A percentile compares a stretch with the other conserved stretches of the same genome.
These are phyloP conservation scores for Oryzias sinensis DNA, from an alignment of 2,797 vertebrate species.

Conservation along the genomic window DNA sequence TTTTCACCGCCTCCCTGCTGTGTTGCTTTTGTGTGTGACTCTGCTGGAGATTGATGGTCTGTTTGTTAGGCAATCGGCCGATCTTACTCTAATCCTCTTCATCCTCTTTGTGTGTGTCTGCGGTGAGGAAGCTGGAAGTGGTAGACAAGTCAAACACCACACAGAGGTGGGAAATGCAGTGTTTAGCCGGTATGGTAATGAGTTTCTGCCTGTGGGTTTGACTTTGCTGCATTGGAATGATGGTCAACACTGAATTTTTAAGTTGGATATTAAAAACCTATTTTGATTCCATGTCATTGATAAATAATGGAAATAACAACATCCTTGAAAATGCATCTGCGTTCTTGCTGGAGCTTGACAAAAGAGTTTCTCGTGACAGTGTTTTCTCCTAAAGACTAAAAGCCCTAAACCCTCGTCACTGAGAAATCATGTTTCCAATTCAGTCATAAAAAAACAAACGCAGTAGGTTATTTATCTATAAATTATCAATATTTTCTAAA, in stretches of 20 bases:
- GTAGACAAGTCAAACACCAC: slow-evolving; percentile 54
- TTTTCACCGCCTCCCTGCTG: slow-evolving; percentile 27
- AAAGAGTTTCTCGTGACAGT: slow-evolving; percentile 12
- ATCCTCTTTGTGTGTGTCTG: slow-evolving; percentile 23
- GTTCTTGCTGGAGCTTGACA: background rate
- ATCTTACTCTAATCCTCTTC: slow-evolving; percentile 39
- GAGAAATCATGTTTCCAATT: slow-evolving; percentile 5
- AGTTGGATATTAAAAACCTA: slow-evolving; percentile 11
- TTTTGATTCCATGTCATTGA: slow-evolving; percentile 4
- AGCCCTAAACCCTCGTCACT: slow-evolving; percentile 14
- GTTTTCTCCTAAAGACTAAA: slow-evolving; percentile 11
- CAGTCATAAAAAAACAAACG: background rate
- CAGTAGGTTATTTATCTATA: background rate
- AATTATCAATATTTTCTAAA: background rate
- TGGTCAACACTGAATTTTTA: slow-evolving; percentile 26
- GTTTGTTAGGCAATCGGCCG: slow-evolving; percentile 46
- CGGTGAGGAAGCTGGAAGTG: slow-evolving; percentile 31
- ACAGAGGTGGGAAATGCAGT: slow-evolving; percentile 54
- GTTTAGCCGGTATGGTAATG: slow-evolving; percentile 41
- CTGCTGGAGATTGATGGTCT: slow-evolving; percentile 40
- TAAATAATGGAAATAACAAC: background rate
- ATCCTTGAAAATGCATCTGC: background rate
- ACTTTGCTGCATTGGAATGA: slow-evolving; percentile 2
- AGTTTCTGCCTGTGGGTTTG: slow-evolving; percentile 23
- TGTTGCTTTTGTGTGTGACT: slow-evolving; percentile 33